Percentiles rank a stretch among this genome's conserved stretches.
Evolutionary conservation across 1,140 invertebrate genomes (phyloP).

Genomic region (Drosophila micromelanica): DNA sequence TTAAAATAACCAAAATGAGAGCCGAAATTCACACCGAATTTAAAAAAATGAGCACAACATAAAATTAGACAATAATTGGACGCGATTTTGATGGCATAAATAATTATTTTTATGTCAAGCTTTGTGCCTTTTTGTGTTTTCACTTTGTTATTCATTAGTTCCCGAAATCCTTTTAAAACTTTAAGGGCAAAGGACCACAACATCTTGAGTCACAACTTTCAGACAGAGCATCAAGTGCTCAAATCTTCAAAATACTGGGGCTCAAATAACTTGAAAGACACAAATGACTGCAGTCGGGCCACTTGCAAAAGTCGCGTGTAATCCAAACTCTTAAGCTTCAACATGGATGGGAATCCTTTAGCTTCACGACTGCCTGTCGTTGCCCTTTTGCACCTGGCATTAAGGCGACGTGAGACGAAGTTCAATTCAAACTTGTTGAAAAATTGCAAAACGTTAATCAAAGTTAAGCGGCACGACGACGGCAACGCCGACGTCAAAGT

Average conservation of each 20-base stretch:
- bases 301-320: conserved; percentile 64
- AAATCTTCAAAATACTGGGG: conserved; percentile 32
- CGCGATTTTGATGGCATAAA: conserved; percentile 15
- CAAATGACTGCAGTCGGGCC: conserved; percentile 32
- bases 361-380: conserved; percentile 19
- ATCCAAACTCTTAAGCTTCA: conserved; percentile 64
- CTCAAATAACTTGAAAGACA: conserved; percentile 37
- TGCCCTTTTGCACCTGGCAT: conserved; percentile 15
- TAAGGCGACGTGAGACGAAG: conserved; percentile 50
- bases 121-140: neutral
- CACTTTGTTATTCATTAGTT: neutral
- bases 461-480: conserved; percentile 73
- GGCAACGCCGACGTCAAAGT: conserved; percentile 70
- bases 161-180: neutral
- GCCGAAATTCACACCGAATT: neutral
- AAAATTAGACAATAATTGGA: conserved; percentile 20
- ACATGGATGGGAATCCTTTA: conserved; percentile 67
- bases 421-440: conserved; percentile 77
- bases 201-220: conserved; percentile 1
- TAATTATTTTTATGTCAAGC: neutral
- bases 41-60: neutral
- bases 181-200: conserved; percentile 1
- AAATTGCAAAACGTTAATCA: conserved; percentile 81
- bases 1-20: neutral
- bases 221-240: conserved; percentile 19